Base-by-base conservation (phyloP, 1,140 invertebrate species). In the Nephila pilipes region DNA sequence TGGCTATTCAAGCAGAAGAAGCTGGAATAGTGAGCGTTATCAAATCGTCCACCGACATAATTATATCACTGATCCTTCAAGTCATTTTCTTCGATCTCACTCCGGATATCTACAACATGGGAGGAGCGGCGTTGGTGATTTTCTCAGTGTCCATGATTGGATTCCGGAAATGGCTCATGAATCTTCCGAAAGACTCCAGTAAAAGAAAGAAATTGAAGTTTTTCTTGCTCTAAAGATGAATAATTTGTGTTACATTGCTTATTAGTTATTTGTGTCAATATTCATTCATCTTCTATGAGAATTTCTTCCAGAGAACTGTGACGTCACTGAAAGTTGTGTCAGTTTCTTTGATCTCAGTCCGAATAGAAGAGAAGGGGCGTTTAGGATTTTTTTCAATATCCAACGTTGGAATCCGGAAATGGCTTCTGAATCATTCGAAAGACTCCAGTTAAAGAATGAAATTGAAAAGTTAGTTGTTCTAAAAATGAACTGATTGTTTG, bases 21-120 rank as follows among this genome's bases (percentile, higher is more conserved):
- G 98, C 98, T 3, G 98, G 98, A 16, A 98, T 98, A n/a, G 98
- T 98, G 1, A 97, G 98, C 0, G 98, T 99, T 92, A 98, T 98
- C 20, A 96, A 98, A 29, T 90, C 94, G 18, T 98, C 98, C 63
- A 97, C 97, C 29, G 98, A 98, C 95, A 98, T 99, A 93, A 97
- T 98, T 0, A 98, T 98, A 95, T 98, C 98, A 16, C 98, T 99
- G 95, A 96, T 98, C 85, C 98, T 98, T 98, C 98, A 99, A 95
- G 92, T 95, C 2, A 75, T 94, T 94, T 98, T 98, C 95, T 98
- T 98, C 94, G 96, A 97, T 94, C 97, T 98, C 95, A 96, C 97
- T 92, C 98, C 98, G 22, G 98, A 97, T 95, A 96, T 96, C 75
- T 98, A 97, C 95, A 98, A 97, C 54, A 95, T 98, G 29, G 96